Percentiles rank a stretch among this genome's conserved stretches.
phyloP scores from a whole-genome alignment of 2,113 vertebrate species.

The Solea senegalensis region DNA sequence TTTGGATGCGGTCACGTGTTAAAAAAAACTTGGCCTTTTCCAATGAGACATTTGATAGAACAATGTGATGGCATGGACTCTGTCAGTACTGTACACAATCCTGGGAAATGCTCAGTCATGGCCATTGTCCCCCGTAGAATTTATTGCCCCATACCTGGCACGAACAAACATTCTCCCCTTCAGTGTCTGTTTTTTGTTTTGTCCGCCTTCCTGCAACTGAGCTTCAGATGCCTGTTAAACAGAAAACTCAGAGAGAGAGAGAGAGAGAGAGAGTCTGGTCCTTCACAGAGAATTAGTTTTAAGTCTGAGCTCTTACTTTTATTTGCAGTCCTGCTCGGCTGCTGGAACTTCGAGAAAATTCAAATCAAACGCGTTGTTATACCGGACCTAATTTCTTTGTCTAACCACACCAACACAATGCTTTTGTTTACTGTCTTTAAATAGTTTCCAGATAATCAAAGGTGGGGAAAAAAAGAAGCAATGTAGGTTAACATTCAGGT shows the following conservation, averaged over 20 bases:
- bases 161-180: conserved; percentile 84
- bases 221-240: background rate
- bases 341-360: background rate
- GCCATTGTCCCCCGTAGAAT: conserved; percentile 24
- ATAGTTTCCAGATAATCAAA: background rate
- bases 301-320: too few relatives aligned
- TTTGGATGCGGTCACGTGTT: background rate
- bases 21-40: conserved; percentile 9
- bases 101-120: conserved; percentile 35
- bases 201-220: conserved; percentile 47
- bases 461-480: background rate
- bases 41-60: conserved; percentile 18
- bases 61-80: conserved; percentile 9
- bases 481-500: conserved; percentile 20
- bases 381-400: too few relatives aligned
- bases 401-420: too few relatives aligned
- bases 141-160: conserved; percentile 90
- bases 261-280: conserved; percentile 11
- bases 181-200: conserved; percentile 83
- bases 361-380: too few relatives aligned
- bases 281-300: conserved; percentile 1
- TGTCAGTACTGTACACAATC: conserved; percentile 8
- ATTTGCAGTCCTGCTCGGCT: background rate
- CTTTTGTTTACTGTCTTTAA: background rate
- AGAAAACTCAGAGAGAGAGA: too few relatives aligned